Evolutionary conservation across 2,113 vertebrate species (phyloP).

Genomic region (Dipodomys merriami): DNA sequence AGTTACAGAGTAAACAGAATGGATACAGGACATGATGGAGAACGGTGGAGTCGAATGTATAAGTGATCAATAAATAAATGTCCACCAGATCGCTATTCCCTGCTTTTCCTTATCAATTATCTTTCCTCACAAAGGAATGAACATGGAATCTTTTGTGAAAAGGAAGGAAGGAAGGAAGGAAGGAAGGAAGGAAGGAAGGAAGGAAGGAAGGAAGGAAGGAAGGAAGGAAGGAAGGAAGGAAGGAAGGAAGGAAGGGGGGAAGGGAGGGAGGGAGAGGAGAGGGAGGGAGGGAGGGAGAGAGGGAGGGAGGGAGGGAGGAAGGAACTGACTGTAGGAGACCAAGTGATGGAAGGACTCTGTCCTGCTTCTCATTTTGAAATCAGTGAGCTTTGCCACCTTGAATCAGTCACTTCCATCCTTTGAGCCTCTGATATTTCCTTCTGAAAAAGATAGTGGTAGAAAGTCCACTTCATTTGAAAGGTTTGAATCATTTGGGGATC

Average conservation of each 20-base stretch:
- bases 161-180: not conserved
- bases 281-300: too few relatives aligned
- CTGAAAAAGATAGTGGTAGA: not conserved
- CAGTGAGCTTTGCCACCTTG: not conserved
- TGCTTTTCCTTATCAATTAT: not conserved
- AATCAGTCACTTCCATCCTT: not conserved
- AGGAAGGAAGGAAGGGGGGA: not conserved
- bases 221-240: too few relatives aligned
- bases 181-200: too few relatives aligned
- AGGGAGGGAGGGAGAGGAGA: not conserved
- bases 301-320: too few relatives aligned
- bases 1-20: not conserved
- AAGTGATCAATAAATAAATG: not conserved
- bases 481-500: not conserved
- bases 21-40: not conserved
- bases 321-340: not conserved
- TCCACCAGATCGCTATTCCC: not conserved
- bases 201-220: too few relatives aligned
- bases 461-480: not conserved
- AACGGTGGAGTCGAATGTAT: not conserved
- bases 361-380: not conserved
- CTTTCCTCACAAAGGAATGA: slow-evolving; percentile 2
- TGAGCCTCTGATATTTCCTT: slow-evolving; percentile 10
- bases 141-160: not conserved
- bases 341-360: not conserved